Conservation (phyloP, 1,140 invertebrate genomes). For the Musca domestica region DNA sequence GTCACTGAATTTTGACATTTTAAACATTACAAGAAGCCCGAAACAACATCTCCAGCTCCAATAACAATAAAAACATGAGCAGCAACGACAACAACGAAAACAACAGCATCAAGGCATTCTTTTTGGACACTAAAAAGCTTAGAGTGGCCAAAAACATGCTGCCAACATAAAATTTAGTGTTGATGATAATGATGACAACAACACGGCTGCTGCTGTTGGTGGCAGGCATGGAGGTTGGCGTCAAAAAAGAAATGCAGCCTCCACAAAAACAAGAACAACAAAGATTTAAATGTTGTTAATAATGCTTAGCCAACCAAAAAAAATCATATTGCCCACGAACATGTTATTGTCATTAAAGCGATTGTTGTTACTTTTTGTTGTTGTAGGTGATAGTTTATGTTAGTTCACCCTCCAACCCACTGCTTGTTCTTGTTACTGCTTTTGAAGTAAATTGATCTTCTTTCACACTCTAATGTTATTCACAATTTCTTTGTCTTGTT, state of each 20-base stretch:
- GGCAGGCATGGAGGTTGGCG: not conserved
- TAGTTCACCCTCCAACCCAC: too few relatives aligned
- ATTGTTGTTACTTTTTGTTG: not conserved
- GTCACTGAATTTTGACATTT: too few relatives aligned
- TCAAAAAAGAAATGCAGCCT: slow-evolving; percentile 7
- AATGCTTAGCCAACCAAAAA: not conserved
- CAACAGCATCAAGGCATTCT: not conserved
- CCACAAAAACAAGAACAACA: not conserved
- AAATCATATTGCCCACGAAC: too few relatives aligned
- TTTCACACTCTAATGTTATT: too few relatives aligned
- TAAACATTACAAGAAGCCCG: too few relatives aligned
- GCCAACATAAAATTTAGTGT: too few relatives aligned
- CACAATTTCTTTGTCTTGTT: not conserved
- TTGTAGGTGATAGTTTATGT: not conserved
- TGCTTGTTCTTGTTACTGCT: too few relatives aligned
- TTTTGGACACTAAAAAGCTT: not conserved
- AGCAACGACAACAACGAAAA: not conserved
- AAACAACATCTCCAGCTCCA: slow-evolving; percentile 2
- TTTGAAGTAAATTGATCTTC: too few relatives aligned
- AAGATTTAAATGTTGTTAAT: not conserved
- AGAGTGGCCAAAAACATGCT: not conserved
- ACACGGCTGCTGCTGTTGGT: not conserved
- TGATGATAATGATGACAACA: not conserved
- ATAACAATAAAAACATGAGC: slow-evolving; percentile 2
- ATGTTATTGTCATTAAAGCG: too few relatives aligned